Evolutionary conservation across 1,140 invertebrate genomes (phyloP).

Genomic region (Drosophila virilis): DNA sequence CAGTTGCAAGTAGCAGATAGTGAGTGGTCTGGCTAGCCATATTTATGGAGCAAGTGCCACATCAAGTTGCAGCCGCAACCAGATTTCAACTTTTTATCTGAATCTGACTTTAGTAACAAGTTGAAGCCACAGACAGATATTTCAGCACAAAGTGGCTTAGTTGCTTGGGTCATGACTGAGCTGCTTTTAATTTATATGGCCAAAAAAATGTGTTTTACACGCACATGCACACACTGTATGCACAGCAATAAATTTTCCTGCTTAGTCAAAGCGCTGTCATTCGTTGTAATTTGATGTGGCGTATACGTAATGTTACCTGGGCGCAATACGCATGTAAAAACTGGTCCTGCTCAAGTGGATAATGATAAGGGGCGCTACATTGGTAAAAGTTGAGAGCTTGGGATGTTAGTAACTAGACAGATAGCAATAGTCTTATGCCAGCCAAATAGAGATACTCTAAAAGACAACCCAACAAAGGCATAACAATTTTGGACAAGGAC

Average conservation of each 20-base stretch:
- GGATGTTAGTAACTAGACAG: background rate
- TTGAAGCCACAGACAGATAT: conserved; percentile 66
- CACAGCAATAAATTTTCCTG: conserved; percentile 65
- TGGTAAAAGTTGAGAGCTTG: background rate
- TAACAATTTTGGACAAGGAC: conserved; percentile 10
- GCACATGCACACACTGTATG: conserved; percentile 6
- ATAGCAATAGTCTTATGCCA: background rate
- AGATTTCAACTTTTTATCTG: conserved; percentile 77
- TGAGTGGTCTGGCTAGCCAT: conserved; percentile 45
- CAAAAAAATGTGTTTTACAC: conserved; percentile 54
- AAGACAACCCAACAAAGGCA: conserved; percentile 30
- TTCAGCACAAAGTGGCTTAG: conserved; percentile 73
- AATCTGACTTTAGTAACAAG: conserved; percentile 58
- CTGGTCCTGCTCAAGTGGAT: background rate
- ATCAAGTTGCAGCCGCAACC: conserved; percentile 71
- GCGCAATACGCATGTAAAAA: conserved; percentile 15
- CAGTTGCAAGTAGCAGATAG: conserved; percentile 53
- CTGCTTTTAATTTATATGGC: conserved; percentile 78
- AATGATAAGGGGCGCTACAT: background rate
- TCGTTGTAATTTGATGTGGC: conserved; percentile 24
- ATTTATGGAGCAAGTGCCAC: conserved; percentile 56
- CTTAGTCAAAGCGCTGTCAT: conserved; percentile 53
- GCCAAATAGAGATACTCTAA: conserved; percentile 7
- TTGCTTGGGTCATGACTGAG: conserved; percentile 57
- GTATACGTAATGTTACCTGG: conserved; percentile 63